A percentile compares a stretch with the other conserved stretches of the same genome.
Conservation (phyloP, 2,888 invertebrate genomes). For the Mechanitis mazaeus region DNA sequence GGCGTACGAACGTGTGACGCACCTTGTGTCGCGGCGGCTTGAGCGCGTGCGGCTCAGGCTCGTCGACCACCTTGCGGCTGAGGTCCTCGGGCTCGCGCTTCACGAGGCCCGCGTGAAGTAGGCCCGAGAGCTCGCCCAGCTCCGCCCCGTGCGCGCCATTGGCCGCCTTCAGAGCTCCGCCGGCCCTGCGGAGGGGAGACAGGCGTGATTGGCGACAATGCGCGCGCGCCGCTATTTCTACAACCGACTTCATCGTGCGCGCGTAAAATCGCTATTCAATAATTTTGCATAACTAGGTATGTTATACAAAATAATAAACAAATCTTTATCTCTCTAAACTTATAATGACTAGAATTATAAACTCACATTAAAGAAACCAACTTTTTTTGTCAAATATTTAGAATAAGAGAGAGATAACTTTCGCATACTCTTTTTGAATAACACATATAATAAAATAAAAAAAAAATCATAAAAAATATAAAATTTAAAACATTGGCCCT, state of each 20-base stretch:
- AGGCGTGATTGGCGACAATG: conserved; percentile 64
- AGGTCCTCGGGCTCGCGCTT: conserved; percentile 90
- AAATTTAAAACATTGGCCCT: too few species aligned
- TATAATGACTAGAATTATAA: neutral
- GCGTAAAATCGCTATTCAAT: conserved; percentile 52
- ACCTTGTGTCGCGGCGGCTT: conserved; percentile 81
- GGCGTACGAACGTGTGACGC: conserved; percentile 75
- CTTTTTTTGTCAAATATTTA: too few species aligned
- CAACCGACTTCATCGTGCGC: conserved; percentile 47
- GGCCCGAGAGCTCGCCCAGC: conserved; percentile 78
- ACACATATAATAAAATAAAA: too few species aligned
- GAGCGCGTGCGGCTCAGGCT: conserved; percentile 78
- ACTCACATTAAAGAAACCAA: neutral
- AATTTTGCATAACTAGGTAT: conserved; percentile 36
- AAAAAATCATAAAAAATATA: too few species aligned
- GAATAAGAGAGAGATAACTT: too few species aligned
- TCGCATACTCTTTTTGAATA: too few species aligned
- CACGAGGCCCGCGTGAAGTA: conserved; percentile 81
- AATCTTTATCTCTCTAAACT: conserved; percentile 6
- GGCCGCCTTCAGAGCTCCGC: conserved; percentile 78
- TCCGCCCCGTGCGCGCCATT: conserved; percentile 83
- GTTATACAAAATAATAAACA: conserved; percentile 9
- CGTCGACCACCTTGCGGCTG: conserved; percentile 81
- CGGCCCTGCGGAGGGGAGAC: conserved; percentile 80
- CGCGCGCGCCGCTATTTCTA: conserved; percentile 53